Conservation (phyloP, 1,140 invertebrate species). For the Piezodorus guildinii region DNA sequence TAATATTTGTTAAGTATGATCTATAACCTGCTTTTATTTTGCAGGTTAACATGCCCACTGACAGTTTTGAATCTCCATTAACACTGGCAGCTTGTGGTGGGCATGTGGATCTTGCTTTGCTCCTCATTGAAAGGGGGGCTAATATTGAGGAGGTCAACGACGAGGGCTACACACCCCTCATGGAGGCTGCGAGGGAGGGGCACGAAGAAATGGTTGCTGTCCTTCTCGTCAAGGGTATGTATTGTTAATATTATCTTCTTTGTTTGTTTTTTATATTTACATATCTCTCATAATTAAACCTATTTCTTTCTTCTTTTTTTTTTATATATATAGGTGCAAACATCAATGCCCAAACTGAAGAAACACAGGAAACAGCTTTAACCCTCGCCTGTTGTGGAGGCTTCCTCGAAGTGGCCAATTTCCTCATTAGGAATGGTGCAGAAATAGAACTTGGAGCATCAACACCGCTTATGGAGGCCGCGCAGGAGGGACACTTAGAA, state of each 20-base stretch:
- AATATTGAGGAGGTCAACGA: constrained; percentile 99
- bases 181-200: constrained; percentile 96
- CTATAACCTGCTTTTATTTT: no score
- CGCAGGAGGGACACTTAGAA: constrained; percentile 92
- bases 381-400: constrained; percentile 95
- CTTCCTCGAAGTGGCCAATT: constrained; percentile 94
- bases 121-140: constrained; percentile 90
- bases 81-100: constrained; percentile 97
- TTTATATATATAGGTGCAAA: constrained; percentile 86
- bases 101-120: constrained; percentile 89
- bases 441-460: constrained; percentile 92
- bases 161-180: constrained; percentile 98
- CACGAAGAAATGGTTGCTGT: constrained; percentile 97
- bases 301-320: neutral
- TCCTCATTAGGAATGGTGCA: constrained; percentile 88
- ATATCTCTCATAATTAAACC: no score
- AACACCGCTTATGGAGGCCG: constrained; percentile 95
- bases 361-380: constrained; percentile 94
- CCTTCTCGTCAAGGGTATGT: constrained; percentile 71
- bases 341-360: constrained; percentile 96
- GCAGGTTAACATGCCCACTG: constrained; percentile 94
- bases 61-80: constrained; percentile 97
- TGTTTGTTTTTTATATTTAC: neutral
- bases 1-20: no score
- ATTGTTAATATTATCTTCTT: neutral